Base-by-base conservation (phyloP, 2,113 vertebrate species). In the Gasterosteus aculeatus region DNA sequence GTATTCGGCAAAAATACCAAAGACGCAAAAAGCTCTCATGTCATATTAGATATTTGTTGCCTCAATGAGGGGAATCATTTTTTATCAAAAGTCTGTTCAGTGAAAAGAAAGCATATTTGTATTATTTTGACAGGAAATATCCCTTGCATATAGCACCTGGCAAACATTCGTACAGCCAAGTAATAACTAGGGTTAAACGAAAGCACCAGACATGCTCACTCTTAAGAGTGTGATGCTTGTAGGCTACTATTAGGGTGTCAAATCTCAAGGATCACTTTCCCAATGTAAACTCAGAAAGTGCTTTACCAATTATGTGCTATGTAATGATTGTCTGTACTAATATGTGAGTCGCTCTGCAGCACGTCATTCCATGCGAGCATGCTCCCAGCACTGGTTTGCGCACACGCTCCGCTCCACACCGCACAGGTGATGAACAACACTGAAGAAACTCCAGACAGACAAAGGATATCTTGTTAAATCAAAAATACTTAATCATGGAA, bases 101-200 rank as follows among this genome's bases (percentile, higher is more conserved):
- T 44, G 59, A 18, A 42, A 73, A 77, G 22, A 65, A 82, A 29
- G 0, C 11, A 10, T 11, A 54, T 85, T 72, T 81, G 80, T 70
- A 88, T 85, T 63, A 71, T 77, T 77, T 68, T 88, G 89, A 89
- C 84, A 22, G 59, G 74, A 74, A 39, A 66, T 51, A n/a, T 87
- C 46, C 47, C 42, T 39, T 22, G 46, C 22, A 18, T 39, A n/a
- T 76, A 49, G 47, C 82, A 61, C 42, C 10, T 1, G 57, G 70
- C 67, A 44, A 10, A 57, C 35, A 1, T 33, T 53, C 3, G 0
- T 68, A 19, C 35, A 62, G 53, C n/a, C 41, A 19, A 53, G 19
- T 54, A 58, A 64, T 16, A 74, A 10, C 18, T 14, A 49, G 60
- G 31, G 9, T 63, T 38, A 66, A 49, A 44, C 10, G 44, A 15